phyloP scores from a whole-genome alignment of 1,140 invertebrate genomes.

The Halictus rubicundus region DNA sequence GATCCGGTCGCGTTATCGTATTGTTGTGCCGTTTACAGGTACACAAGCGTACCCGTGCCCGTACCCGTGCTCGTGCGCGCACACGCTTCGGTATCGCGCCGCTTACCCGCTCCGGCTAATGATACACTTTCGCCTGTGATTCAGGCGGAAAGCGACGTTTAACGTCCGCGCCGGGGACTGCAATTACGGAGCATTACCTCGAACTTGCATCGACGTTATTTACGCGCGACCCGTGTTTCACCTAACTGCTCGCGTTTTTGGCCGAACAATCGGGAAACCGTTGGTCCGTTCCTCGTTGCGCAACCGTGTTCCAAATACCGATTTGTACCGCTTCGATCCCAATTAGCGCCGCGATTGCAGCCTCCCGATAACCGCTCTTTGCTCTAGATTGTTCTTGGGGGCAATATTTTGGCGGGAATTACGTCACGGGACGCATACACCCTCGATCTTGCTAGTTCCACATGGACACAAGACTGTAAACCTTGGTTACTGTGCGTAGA shows the following conservation, averaged over 20 bases:
- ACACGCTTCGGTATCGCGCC: not conserved
- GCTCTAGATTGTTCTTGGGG: no score
- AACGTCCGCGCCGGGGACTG: slow-evolving; percentile 1
- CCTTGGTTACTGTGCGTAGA: no score
- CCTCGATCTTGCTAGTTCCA: no score
- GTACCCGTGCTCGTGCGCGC: no score
- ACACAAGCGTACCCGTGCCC: not conserved
- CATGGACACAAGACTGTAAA: no score
- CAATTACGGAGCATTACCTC: slow-evolving; percentile 25
- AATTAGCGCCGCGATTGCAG: not conserved
- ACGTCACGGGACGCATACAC: no score
- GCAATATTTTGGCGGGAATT: no score
- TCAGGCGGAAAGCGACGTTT: slow-evolving; percentile 2
- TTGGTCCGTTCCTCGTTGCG: not conserved
- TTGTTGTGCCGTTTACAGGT: not conserved
- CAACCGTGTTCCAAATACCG: no score
- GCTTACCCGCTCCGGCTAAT: not conserved
- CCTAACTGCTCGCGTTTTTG: not conserved
- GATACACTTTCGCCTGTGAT: slow-evolving; percentile 23
- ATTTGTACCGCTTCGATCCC: not conserved
- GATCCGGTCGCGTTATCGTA: slow-evolving; percentile 1
- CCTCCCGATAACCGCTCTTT: not conserved
- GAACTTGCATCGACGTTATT: slow-evolving; percentile 16
- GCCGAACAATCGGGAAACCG: not conserved
- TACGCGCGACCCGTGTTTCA: not conserved